A percentile compares a stretch with the other conserved stretches of the same genome.
phyloP scores from a whole-genome alignment of 2,113 vertebrate species.

The Scophthalmus maximus region DNA sequence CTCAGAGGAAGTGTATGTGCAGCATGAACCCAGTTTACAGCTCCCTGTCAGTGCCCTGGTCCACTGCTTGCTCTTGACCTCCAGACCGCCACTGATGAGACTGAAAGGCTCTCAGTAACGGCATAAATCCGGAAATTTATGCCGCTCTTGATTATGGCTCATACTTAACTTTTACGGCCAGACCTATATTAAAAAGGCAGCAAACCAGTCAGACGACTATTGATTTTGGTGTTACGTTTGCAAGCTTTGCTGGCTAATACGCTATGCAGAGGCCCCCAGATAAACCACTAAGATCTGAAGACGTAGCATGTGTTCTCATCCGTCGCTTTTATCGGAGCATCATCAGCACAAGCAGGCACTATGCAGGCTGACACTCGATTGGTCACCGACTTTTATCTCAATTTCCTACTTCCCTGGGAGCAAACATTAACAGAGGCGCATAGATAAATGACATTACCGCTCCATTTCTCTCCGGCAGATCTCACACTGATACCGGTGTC shows the following conservation, averaged over 20 bases:
- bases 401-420: constrained; percentile 71
- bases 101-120: constrained; percentile 52
- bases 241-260: constrained; percentile 45
- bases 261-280: constrained; percentile 14
- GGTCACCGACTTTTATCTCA: constrained; percentile 81
- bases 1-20: neutral
- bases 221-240: constrained; percentile 67
- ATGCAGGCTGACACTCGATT: constrained; percentile 75
- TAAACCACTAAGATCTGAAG: constrained; percentile 46
- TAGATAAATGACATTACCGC: constrained; percentile 82
- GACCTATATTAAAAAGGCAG: constrained; percentile 57
- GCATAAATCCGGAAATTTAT: constrained; percentile 59
- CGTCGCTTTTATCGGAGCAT: constrained; percentile 68
- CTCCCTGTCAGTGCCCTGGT: neutral
- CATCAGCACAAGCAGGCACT: constrained; percentile 65
- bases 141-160: constrained; percentile 69
- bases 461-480: constrained; percentile 71
- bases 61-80: constrained; percentile 11
- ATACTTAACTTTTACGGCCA: constrained; percentile 70
- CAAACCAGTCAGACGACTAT: constrained; percentile 63
- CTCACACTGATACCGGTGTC: constrained; percentile 62
- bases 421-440: constrained; percentile 75
- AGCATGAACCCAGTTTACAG: neutral
- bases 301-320: constrained; percentile 44
- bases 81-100: constrained; percentile 41